Evolutionary conservation across 2,113 vertebrate genomes (phyloP).

Genomic region (Alligator sinensis): DNA sequence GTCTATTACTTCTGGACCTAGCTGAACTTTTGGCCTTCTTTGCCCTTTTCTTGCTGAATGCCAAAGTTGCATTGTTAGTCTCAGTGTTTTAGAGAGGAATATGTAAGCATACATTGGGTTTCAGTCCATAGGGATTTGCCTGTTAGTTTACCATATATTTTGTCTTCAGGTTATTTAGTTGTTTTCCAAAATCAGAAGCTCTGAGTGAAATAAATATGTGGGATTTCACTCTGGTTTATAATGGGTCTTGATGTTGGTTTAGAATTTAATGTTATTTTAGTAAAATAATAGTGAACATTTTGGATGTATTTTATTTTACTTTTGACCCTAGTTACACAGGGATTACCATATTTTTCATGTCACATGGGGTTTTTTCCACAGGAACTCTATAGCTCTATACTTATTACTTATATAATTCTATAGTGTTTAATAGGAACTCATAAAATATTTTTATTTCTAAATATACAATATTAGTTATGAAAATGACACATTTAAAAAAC

Average conservation of each 20-base stretch:
- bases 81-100: not conserved
- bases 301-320: conserved; percentile 28
- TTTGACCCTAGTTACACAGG: conserved; percentile 25
- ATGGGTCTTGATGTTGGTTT: conserved; percentile 58
- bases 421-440: no score
- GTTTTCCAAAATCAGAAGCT: not conserved
- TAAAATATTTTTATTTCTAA: no score
- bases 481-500: no score
- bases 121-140: not conserved
- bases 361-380: no score
- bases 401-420: no score
- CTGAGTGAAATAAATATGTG: conserved; percentile 31
- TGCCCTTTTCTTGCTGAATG: rapidly evolving
- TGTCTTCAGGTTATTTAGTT: conserved; percentile 27
- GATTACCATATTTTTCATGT: no score
- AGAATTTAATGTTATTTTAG: conserved; percentile 22
- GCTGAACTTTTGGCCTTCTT: not conserved
- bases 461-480: no score
- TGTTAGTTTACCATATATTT: conserved; percentile 7
- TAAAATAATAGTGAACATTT: conserved; percentile 47
- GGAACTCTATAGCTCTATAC: no score
- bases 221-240: conserved; percentile 40
- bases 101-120: not conserved
- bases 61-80: not conserved
- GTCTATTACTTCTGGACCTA: not conserved